These are phyloP conservation scores for Oncorhynchus kisutch DNA, from an alignment of 2,113 vertebrate genomes.

Conservation along the genomic window DNA sequence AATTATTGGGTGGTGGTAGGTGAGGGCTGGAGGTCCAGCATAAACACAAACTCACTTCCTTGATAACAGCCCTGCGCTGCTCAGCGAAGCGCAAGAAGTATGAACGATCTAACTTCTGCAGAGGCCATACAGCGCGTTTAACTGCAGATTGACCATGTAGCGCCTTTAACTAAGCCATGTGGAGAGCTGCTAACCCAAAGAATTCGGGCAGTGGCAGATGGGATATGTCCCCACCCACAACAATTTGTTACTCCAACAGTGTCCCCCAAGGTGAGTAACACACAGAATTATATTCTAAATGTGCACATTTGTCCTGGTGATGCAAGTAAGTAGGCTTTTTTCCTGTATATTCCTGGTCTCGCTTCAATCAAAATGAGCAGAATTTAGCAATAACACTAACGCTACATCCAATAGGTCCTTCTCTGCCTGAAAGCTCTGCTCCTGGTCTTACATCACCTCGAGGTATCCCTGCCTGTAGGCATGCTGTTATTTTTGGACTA, in stretches of 20 bases:
- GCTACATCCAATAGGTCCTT: background rate
- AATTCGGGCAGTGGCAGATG: background rate
- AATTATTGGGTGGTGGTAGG: no score
- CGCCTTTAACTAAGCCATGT: background rate
- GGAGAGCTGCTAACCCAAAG: background rate
- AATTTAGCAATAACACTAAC: background rate
- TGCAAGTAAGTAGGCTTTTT: background rate
- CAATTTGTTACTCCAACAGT: background rate
- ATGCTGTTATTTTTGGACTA: background rate
- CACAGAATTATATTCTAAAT: background rate
- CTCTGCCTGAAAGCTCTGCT: background rate
- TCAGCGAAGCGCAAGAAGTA: no score
- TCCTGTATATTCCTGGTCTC: background rate
- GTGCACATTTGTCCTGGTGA: background rate
- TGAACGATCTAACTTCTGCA: no score
- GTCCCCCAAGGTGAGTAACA: background rate
- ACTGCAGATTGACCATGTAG: background rate
- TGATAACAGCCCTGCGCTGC: no score
- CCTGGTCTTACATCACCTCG: background rate
- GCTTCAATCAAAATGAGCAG: background rate
- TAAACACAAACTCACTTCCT: background rate
- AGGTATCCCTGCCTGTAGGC: background rate
- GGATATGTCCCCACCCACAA: conserved; percentile 6
- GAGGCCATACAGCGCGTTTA: no score
- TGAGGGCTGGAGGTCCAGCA: no score